Evolutionary conservation across 2,113 vertebrate species (phyloP).

Genomic region (Sylvilagus bachmani): DNA sequence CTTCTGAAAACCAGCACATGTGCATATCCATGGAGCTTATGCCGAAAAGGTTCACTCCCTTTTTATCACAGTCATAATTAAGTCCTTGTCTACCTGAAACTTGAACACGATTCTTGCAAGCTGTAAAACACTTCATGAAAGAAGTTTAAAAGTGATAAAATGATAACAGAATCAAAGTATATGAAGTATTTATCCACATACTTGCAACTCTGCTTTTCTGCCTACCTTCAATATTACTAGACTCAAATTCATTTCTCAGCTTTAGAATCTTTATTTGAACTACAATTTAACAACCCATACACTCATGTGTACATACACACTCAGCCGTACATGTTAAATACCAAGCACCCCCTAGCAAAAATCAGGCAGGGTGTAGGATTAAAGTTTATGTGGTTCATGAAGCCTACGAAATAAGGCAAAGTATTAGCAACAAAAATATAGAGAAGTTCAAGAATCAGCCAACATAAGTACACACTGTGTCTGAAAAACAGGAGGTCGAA

Average conservation of each 20-base stretch:
- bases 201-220: background rate
- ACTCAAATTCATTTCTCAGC: background rate
- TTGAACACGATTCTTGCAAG: background rate
- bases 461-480: background rate
- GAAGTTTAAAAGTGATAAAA: conserved; percentile 51
- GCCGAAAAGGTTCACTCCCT: background rate
- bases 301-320: background rate
- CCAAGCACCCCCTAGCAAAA: background rate
- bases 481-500: conserved; percentile 6
- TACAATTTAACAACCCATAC: background rate
- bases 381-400: conserved; percentile 21
- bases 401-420: conserved; percentile 22
- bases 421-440: conserved; percentile 6
- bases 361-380: background rate
- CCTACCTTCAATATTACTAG: background rate
- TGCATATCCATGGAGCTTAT: background rate
- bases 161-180: conserved; percentile 9
- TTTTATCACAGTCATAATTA: background rate
- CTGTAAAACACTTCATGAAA: conserved; percentile 35
- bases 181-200: background rate
- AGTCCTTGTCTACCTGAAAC: background rate
- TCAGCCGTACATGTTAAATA: background rate
- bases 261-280: conserved; percentile 26
- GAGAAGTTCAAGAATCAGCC: background rate
- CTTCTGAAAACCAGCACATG: background rate